Conservation (phyloP, 1,140 invertebrate genomes). For the Limonius californicus region DNA sequence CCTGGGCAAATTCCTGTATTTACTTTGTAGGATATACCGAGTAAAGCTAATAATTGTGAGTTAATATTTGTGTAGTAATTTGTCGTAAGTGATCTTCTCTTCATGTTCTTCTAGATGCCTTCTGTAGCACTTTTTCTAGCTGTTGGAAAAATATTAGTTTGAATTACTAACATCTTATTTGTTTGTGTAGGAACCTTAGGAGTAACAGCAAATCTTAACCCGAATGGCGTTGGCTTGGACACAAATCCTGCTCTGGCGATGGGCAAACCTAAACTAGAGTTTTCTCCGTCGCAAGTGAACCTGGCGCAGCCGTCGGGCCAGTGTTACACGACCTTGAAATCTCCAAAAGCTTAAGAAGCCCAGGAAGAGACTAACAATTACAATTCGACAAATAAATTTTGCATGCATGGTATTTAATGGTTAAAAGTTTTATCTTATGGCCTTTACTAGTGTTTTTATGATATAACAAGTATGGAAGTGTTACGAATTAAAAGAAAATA, state of each 20-base stretch:
- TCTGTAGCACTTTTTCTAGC: conserved; percentile 1
- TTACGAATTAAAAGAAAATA: not conserved
- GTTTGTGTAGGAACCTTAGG: conserved; percentile 28
- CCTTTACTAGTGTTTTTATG: conserved; percentile 1
- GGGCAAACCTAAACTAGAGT: conserved; percentile 40
- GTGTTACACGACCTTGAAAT: conserved; percentile 37
- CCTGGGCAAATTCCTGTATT: too few species aligned
- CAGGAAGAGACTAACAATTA: not conserved
- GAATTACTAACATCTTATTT: conserved; percentile 1
- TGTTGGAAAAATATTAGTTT: not conserved
- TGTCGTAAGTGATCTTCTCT: not conserved
- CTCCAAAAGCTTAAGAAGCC: conserved; percentile 14
- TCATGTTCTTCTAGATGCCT: conserved; percentile 6
- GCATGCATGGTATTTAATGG: conserved; percentile 3
- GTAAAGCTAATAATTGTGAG: not conserved
- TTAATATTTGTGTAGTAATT: not conserved
- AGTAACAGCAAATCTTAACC: conserved; percentile 42
- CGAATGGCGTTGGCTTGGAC: conserved; percentile 44
- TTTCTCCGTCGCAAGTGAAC: conserved; percentile 35
- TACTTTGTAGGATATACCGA: too few species aligned
- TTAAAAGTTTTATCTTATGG: conserved; percentile 7
- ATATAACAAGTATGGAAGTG: not conserved
- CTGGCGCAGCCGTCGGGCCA: conserved; percentile 37
- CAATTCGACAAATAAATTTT: not conserved
- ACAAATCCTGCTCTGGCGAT: conserved; percentile 43